Percentiles rank a stretch among this genome's conserved stretches.
Evolutionary conservation across 2,113 vertebrate genomes (phyloP).

Genomic region (Dipodomys stephensi): DNA sequence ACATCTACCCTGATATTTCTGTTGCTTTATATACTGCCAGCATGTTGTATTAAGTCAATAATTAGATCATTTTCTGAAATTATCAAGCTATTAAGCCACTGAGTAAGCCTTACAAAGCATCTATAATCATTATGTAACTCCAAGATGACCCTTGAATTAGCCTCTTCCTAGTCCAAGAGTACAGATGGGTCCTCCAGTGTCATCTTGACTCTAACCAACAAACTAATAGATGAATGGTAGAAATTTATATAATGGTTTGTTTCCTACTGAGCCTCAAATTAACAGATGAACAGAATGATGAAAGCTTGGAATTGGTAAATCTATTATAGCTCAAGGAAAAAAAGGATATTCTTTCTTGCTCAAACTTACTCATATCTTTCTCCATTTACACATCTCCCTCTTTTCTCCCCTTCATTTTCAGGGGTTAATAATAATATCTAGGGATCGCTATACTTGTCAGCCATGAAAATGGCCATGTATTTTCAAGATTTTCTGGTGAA

Average conservation of each 20-base stretch:
- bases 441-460: neutral
- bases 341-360: neutral
- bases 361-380: neutral
- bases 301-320: neutral
- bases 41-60: neutral
- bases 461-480: neutral
- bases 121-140: neutral
- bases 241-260: neutral
- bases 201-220: neutral
- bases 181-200: neutral
- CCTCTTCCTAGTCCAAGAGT: neutral
- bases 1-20: neutral
- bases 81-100: neutral
- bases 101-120: neutral
- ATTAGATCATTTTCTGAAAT: neutral
- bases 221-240: neutral
- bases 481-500: neutral
- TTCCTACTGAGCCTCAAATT: neutral
- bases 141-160: neutral
- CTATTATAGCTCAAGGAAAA: neutral
- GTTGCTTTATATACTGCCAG: neutral
- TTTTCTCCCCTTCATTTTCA: constrained; percentile 1
- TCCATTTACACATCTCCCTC: neutral
- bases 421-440: neutral
- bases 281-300: neutral